Conservation (phyloP, 2,888 invertebrate genomes). For the Falcaria lacertinaria region DNA sequence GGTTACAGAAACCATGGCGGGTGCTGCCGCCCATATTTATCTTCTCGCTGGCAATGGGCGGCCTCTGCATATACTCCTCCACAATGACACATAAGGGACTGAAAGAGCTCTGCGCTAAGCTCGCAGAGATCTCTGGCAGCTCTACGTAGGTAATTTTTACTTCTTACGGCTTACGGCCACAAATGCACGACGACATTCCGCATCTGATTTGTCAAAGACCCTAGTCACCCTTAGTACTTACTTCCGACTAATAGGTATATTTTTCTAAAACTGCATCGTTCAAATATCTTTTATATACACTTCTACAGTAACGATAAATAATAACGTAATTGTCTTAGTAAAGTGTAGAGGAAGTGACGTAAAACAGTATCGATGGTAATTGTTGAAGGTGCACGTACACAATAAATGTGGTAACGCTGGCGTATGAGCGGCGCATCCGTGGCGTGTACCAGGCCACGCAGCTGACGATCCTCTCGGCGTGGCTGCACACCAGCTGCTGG, state of each 20-base stretch:
- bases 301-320: no score
- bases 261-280: no score
- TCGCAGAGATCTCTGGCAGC: slow-evolving; percentile 59
- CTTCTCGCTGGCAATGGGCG: slow-evolving; percentile 60
- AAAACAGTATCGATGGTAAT: no score
- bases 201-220: no score
- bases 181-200: neutral
- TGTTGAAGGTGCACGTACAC: slow-evolving; percentile 54
- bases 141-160: slow-evolving; percentile 38
- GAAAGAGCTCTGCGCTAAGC: slow-evolving; percentile 55
- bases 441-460: slow-evolving; percentile 66
- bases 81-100: slow-evolving; percentile 55
- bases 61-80: slow-evolving; percentile 56
- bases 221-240: no score
- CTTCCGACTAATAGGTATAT: no score
- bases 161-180: slow-evolving; percentile 3
- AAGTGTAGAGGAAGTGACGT: no score
- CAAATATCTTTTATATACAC: no score
- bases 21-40: slow-evolving; percentile 57
- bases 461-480: slow-evolving; percentile 60
- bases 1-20: slow-evolving; percentile 65
- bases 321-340: no score
- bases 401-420: slow-evolving; percentile 62
- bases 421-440: slow-evolving; percentile 62
- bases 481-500: slow-evolving; percentile 70